Evolutionary conservation across 2,888 invertebrate genomes (phyloP), one percentile per base, ranked within the genome.

Genomic region (Lepidocyrtoides sp.): DNA sequence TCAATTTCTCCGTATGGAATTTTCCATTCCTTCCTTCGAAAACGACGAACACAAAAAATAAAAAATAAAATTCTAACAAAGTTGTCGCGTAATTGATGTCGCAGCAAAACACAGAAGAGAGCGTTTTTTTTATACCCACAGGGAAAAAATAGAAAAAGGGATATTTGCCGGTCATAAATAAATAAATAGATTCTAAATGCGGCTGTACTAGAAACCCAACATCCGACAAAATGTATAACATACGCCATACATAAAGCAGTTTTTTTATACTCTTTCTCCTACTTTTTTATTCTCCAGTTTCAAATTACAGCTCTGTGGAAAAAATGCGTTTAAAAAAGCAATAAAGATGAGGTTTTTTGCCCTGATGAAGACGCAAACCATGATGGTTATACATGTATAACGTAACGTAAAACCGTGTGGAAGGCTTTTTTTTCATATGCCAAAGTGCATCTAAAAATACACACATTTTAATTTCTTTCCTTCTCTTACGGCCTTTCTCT

Each of bases 91-190:
- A 82, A 60, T 82, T 79, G 79, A 79, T 79, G 79, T 79, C 79
- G 54, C 79, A 79, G 79, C 4, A 20, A 14, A 79, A 36, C 10
- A 54, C 20, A 20, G n/a, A 26, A 17, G 2, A 10, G n/a, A 48
- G 20, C 17, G 20, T 51, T 29, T 79, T 77, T 69, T 69, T 79
- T 79, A 79, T 79, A 79, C 57, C 79, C 79, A 79, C 8, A 32
- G 79, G 79, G 79, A 57, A 54, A 75, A 32, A 57, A 20, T 1
- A 48, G 48, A 72, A 82, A 69, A 89, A 66, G 54, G 63, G 89
- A 84, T 84, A 83, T 90, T 90, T 84, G 83, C 51, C 86, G 91
- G 86, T 86, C 91, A 91, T 91, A 91, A 91, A 91, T 91, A 91
- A 86, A 91, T 91, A 91, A 91, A 91, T 91, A 91, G 79, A 79